phyloP scores from a whole-genome alignment of 1,140 invertebrate species.

The Prorops nasuta region DNA sequence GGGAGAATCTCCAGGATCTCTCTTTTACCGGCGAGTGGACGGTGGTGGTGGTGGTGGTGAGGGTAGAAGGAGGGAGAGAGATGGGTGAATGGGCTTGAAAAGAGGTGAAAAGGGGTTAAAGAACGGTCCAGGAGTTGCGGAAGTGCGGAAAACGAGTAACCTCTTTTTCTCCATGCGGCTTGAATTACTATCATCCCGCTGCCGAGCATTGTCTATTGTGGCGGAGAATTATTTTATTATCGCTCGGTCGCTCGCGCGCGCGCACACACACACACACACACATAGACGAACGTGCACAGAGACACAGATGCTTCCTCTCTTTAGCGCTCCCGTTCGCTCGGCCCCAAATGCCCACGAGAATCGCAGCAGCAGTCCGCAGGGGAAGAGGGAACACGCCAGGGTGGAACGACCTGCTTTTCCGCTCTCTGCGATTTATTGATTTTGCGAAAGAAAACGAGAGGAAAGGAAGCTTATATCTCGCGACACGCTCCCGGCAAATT shows the following conservation, averaged over 20 bases:
- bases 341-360: too few species aligned
- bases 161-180: constrained; percentile 42
- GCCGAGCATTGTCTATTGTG: constrained; percentile 50
- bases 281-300: too few species aligned
- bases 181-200: constrained; percentile 50
- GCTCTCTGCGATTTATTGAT: constrained; percentile 30
- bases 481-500: too few species aligned
- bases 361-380: too few species aligned
- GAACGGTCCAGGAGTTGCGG: too few species aligned
- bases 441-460: constrained; percentile 22
- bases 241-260: constrained; percentile 38
- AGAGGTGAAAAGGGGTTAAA: too few species aligned
- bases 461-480: too few species aligned
- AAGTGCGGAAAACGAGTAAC: constrained; percentile 43
- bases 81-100: too few species aligned
- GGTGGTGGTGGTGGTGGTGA: neutral
- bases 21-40: neutral
- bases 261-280: too few species aligned
- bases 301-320: too few species aligned
- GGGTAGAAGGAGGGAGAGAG: neutral
- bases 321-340: too few species aligned
- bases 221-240: constrained; percentile 55
- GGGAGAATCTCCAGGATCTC: too few species aligned
- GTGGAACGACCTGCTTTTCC: constrained; percentile 17
- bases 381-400: constrained; percentile 5